These are phyloP conservation scores for Lasioglossum vierecki DNA, from an alignment of 2,888 invertebrate species.

Conservation along the genomic window DNA sequence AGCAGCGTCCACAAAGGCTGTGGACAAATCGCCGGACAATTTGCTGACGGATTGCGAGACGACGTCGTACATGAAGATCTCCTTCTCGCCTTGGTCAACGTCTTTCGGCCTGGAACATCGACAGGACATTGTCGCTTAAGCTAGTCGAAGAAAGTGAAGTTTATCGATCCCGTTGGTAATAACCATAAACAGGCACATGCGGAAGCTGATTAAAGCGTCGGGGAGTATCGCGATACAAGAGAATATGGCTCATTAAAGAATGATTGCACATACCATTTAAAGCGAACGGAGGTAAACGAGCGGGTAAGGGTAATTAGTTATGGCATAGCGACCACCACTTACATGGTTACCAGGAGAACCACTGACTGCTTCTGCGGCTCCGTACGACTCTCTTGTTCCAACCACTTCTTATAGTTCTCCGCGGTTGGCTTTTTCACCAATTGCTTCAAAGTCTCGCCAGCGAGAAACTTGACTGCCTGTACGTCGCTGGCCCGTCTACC, in stretches of 20 bases:
- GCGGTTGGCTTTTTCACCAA: constrained; percentile 90
- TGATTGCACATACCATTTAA: constrained; percentile 42
- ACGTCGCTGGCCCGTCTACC: constrained; percentile 86
- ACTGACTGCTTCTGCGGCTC: constrained; percentile 92
- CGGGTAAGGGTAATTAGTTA: constrained; percentile 48
- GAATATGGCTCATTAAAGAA: constrained; percentile 35
- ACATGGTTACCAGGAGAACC: constrained; percentile 92
- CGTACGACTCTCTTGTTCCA: constrained; percentile 91
- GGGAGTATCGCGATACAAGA: constrained; percentile 19
- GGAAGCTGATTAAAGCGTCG: constrained; percentile 33
- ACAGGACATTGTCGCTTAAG: constrained; percentile 25
- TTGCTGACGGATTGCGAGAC: constrained; percentile 90
- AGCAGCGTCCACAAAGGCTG: constrained; percentile 94
- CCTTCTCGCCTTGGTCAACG: constrained; percentile 86
- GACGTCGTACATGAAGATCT: constrained; percentile 95
- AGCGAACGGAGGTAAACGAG: constrained; percentile 43
- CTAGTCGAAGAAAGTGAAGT: constrained; percentile 44
- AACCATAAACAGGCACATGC: constrained; percentile 10
- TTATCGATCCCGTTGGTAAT: background rate
- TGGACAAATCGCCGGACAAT: constrained; percentile 92
- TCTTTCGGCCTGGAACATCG: constrained; percentile 84
- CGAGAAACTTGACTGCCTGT: constrained; percentile 90
- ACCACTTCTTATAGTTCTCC: constrained; percentile 92
- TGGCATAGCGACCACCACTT: constrained; percentile 83
- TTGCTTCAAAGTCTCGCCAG: constrained; percentile 90